Percentiles rank a stretch among this genome's conserved stretches.
phyloP scores from a whole-genome alignment of 2,113 vertebrate species.

The Willisornis vidua region DNA sequence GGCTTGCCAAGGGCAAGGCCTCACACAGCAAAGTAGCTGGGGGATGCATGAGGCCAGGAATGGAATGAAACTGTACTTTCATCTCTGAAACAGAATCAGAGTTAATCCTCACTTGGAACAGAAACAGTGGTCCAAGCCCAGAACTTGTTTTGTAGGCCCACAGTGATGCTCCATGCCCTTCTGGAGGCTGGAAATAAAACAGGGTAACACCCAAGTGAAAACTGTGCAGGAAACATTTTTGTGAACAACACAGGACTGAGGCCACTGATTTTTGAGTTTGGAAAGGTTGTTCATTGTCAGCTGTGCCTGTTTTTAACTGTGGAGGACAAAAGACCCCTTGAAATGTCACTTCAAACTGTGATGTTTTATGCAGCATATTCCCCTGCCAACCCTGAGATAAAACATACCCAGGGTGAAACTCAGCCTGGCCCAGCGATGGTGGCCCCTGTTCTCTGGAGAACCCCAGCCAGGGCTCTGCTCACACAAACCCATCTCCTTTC shows the following conservation, averaged over 20 bases:
- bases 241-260: not conserved
- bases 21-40: not conserved
- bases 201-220: not conserved
- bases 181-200: not conserved
- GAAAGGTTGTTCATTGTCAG: not conserved
- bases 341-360: not conserved
- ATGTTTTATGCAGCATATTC: not conserved
- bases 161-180: not conserved
- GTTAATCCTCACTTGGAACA: not conserved
- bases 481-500: not conserved
- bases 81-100: not conserved
- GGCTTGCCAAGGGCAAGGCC: not conserved
- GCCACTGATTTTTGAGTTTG: not conserved
- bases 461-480: not conserved
- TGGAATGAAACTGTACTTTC: not conserved
- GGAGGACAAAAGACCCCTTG: not conserved
- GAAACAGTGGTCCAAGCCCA: not conserved
- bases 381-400: not conserved
- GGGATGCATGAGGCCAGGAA: not conserved
- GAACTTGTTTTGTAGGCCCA: not conserved
- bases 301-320: not conserved
- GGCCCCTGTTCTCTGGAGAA: not conserved
- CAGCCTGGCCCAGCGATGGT: accelerated
- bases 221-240: not conserved
- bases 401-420: accelerated